A percentile compares a stretch with the other conserved stretches of the same genome.
phyloP scores from a whole-genome alignment of 1,140 invertebrate species.

The Propsilocerus akamusi region DNA sequence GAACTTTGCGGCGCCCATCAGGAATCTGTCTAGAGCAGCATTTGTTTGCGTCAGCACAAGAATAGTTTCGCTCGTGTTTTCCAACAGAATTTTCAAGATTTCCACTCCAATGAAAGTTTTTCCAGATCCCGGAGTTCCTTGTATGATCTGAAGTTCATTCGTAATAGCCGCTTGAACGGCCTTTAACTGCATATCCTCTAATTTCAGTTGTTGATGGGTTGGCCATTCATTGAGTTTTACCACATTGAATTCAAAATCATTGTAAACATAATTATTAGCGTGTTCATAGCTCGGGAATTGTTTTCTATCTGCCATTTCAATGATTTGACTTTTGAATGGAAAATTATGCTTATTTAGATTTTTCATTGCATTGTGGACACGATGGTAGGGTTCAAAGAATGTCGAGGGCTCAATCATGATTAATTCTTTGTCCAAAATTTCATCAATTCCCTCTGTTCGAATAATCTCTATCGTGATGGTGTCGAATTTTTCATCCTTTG shows the following conservation, averaged over 20 bases:
- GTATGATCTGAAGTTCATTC: constrained; percentile 51
- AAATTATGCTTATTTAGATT: constrained; percentile 23
- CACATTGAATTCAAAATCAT: neutral
- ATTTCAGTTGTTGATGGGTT: constrained; percentile 17
- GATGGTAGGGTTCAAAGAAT: constrained; percentile 32
- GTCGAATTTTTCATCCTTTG: neutral
- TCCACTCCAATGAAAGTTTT: constrained; percentile 60
- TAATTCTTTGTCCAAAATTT: neutral
- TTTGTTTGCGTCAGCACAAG: constrained; percentile 72
- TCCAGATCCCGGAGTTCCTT: constrained; percentile 63
- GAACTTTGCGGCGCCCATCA: constrained; percentile 43
- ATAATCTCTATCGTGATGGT: neutral
- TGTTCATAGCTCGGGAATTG: constrained; percentile 5
- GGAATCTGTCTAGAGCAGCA: constrained; percentile 75
- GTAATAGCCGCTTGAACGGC: constrained; percentile 38
- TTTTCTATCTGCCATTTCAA: constrained; percentile 13
- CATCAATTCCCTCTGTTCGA: neutral
- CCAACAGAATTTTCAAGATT: constrained; percentile 36
- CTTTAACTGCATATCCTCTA: constrained; percentile 35
- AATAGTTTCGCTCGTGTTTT: constrained; percentile 36
- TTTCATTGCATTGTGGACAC: constrained; percentile 25
- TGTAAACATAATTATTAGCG: constrained; percentile 10
- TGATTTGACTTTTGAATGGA: constrained; percentile 27
- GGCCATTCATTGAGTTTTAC: constrained; percentile 21
- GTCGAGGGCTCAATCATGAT: constrained; percentile 10